Base-by-base conservation (phyloP, 2,113 vertebrate species). In the Morone saxatilis region DNA sequence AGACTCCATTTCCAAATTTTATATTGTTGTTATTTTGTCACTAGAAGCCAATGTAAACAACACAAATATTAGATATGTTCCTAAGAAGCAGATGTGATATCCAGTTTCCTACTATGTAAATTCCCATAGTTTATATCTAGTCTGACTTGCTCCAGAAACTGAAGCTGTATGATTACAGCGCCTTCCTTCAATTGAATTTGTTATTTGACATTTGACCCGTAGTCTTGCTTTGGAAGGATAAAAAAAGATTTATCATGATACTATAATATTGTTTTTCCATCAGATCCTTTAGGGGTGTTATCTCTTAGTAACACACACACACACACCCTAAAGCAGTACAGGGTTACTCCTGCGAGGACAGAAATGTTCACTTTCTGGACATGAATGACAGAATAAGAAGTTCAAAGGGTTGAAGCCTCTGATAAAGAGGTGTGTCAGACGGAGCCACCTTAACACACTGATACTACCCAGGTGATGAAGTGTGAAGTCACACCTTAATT, bases 401-500 rank as follows among this genome's bases (percentile, higher is more conserved):
- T 62, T 47, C 25, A 67, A 9, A 0, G 56, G 7, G 40, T 60
- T 73, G 31, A 36, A 13, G 36, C 57, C 25, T 13, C 36, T 59
- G 25, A 59, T 59, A 59, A 47, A 31, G 14, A 31, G 57, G 57
- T 36, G 22, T 25, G 57, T 59, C 57, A 7, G 13, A 16, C 13
- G 57, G 25, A 31, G 45, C 3, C 4, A 9, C 56, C 3, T 5
- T 73, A 20, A 60, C 31, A 31, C 31, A 31, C 31, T 31, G 10
- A 43, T 60, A 36, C 45, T 53, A 31, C 59, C 31, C 20, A 47
- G 20, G 40, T 68, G 31, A 31, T 4, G 31, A 31, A 31, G 31
- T 31, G 31, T 31, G 31, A 85, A 36, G 59, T 38, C 60, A 68
- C 41, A 7, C 17, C 16, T 78, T 7, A 20, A 61, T 61, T 72